Conservation (phyloP, 2,888 invertebrate species). For the Daptonema setosum region DNA sequence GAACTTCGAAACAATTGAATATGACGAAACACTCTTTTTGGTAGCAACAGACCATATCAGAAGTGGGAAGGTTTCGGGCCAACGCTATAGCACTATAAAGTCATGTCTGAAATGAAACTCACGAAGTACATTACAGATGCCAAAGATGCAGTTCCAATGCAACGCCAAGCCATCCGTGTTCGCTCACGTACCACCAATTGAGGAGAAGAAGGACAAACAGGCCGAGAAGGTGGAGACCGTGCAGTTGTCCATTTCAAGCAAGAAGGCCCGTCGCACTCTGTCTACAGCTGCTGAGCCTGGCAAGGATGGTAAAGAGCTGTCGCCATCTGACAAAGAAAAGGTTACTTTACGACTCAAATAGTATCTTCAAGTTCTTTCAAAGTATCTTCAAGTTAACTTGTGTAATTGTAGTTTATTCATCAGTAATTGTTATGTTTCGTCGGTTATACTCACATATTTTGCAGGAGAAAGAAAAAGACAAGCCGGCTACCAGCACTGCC, state of each 20-base stretch:
- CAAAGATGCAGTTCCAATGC: constrained; percentile 65
- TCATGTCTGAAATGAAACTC: too few species aligned
- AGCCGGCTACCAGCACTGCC: neutral
- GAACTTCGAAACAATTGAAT: too few species aligned
- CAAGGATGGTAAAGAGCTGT: neutral
- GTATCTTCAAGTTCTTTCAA: neutral
- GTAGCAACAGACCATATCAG: too few species aligned
- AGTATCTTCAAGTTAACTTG: neutral
- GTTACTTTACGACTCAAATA: neutral
- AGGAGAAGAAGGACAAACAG: constrained; percentile 94
- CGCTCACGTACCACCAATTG: constrained; percentile 84
- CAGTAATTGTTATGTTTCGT: neutral
- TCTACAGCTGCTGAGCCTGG: too few species aligned
- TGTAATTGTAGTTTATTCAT: neutral
- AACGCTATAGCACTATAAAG: too few species aligned
- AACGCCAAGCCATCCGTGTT: constrained; percentile 79
- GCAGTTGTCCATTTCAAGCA: constrained; percentile 81
- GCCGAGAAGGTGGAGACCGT: constrained; percentile 96
- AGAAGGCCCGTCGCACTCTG: constrained; percentile 53
- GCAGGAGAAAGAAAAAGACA: constrained; percentile 5
- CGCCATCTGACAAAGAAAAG: neutral
- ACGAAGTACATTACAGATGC: constrained; percentile 33
- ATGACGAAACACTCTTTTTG: too few species aligned
- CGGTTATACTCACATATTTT: too few species aligned
- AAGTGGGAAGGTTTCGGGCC: too few species aligned